Conservation (phyloP, 2,113 vertebrate species). For the Amblyornis subalaris region DNA sequence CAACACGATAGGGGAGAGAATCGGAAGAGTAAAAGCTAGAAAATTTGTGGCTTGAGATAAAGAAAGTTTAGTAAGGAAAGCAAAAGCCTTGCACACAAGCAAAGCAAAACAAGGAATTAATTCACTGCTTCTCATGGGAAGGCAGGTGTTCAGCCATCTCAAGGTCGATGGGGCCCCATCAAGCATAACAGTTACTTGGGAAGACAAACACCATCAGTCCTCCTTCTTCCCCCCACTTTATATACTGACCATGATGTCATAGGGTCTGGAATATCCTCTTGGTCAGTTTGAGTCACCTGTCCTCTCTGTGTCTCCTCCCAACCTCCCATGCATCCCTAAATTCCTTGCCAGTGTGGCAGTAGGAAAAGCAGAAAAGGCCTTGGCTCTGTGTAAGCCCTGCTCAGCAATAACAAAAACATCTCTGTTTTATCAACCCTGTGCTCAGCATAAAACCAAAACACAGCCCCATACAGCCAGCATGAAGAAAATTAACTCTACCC, state of each 20-base stretch:
- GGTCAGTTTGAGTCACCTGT: background rate
- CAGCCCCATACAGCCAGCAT: background rate
- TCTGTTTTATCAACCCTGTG: background rate
- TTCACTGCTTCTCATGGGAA: background rate
- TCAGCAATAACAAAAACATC: background rate
- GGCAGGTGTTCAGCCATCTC: background rate
- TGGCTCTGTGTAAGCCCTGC: background rate
- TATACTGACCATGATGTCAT: background rate
- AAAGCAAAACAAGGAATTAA: background rate
- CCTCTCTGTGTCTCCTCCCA: background rate
- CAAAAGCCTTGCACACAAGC: background rate
- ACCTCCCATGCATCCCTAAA: background rate
- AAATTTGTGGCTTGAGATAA: background rate
- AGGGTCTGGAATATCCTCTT: background rate
- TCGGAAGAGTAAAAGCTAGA: background rate
- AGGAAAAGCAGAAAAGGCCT: background rate
- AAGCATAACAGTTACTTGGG: background rate
- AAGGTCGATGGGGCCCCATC: background rate
- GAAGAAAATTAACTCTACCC: background rate
- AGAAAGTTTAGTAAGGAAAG: background rate
- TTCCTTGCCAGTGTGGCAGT: background rate
- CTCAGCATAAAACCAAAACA: background rate
- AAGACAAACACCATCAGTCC: background rate
- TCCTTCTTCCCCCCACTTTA: background rate
- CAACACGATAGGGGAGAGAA: background rate